Conservation (phyloP, 1,140 invertebrate species). For the Drosophila suzukii region DNA sequence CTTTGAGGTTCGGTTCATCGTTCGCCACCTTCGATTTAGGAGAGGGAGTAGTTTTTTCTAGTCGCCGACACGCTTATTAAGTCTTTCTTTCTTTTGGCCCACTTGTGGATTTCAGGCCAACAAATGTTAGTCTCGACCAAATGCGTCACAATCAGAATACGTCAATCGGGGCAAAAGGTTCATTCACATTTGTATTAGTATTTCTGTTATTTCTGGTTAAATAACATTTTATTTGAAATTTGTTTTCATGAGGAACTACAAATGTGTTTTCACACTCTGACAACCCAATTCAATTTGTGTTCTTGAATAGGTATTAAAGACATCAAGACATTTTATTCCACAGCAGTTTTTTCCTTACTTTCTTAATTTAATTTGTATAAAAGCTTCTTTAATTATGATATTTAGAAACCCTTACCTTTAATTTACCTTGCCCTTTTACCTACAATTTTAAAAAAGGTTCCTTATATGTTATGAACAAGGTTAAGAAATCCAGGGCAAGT, state of each 20-base stretch:
- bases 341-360: too few species aligned
- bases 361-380: too few species aligned
- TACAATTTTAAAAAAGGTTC: too few species aligned
- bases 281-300: too few species aligned
- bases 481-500: too few species aligned
- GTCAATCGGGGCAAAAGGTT: constrained; percentile 14
- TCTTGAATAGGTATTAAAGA: background rate
- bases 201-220: background rate
- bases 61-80: constrained; percentile 49
- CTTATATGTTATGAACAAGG: too few species aligned
- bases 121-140: constrained; percentile 14
- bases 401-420: too few species aligned
- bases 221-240: background rate
- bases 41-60: constrained; percentile 7
- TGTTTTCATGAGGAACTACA: background rate
- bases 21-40: constrained; percentile 21
- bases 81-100: constrained; percentile 39
- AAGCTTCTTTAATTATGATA: too few species aligned
- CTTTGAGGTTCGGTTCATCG: constrained; percentile 29
- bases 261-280: too few species aligned
- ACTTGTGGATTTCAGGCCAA: constrained; percentile 57
- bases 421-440: too few species aligned
- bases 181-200: constrained; percentile 7
- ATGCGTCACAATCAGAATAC: constrained; percentile 16
- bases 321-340: background rate